phyloP scores from a whole-genome alignment of 2,797 vertebrate genomes.

The Decapterus maruadsi region DNA sequence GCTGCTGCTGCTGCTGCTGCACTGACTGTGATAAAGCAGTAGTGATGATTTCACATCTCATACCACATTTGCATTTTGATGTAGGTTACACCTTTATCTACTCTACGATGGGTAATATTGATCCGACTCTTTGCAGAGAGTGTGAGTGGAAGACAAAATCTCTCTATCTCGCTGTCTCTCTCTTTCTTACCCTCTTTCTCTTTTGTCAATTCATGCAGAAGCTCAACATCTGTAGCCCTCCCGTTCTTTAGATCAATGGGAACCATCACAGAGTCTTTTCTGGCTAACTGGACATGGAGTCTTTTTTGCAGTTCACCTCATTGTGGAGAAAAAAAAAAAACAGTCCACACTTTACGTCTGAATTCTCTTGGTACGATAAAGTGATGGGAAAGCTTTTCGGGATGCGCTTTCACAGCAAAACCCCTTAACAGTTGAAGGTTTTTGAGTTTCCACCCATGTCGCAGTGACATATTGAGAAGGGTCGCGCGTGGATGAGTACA shows the following conservation, averaged over 20 bases:
- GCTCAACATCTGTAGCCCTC: conserved; percentile 3
- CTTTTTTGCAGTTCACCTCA: conserved; percentile 14
- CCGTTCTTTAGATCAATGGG: neutral
- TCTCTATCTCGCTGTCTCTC: too few relatives aligned
- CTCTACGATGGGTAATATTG: neutral
- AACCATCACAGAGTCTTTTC: conserved; percentile 2
- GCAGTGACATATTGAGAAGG: conserved; percentile 46
- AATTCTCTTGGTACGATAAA: conserved; percentile 1
- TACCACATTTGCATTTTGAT: conserved; percentile 26
- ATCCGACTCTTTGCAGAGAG: neutral
- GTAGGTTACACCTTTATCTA: neutral
- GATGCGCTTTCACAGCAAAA: conserved; percentile 27
- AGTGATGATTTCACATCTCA: conserved; percentile 9
- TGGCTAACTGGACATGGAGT: conserved; percentile 10
- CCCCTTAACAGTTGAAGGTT: conserved; percentile 32
- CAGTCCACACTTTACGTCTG: neutral
- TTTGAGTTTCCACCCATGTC: conserved; percentile 40
- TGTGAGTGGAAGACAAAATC: conserved; percentile 1
- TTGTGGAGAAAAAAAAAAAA: conserved; percentile 20
- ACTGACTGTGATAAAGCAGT: neutral
- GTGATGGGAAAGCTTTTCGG: conserved; percentile 16
- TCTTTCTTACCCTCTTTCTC: too few relatives aligned
- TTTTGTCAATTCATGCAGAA: conserved; percentile 9
- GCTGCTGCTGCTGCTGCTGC: neutral
- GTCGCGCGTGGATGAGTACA: conserved; percentile 36